phyloP scores from a whole-genome alignment of 2,888 invertebrate genomes.

The Auanema sp. region DNA sequence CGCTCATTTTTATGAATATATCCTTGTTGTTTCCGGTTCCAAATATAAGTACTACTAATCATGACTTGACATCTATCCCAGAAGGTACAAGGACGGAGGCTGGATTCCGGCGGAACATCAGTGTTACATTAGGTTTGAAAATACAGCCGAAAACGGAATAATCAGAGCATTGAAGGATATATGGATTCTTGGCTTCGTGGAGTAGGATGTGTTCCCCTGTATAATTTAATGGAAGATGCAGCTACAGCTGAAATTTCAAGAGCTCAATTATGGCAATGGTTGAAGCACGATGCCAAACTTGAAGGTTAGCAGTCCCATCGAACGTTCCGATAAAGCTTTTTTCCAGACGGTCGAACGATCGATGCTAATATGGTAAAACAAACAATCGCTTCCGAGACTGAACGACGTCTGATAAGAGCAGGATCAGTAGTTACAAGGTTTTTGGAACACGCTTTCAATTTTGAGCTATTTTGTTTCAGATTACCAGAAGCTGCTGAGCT shows the following conservation, averaged over 20 bases:
- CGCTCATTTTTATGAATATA: too few species aligned
- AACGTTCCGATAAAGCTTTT: neutral
- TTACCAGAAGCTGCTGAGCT: slow-evolving; percentile 67
- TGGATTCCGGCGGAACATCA: slow-evolving; percentile 74
- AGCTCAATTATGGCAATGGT: slow-evolving; percentile 78
- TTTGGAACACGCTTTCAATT: too few species aligned
- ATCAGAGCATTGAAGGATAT: slow-evolving; percentile 67
- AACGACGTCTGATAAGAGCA: slow-evolving; percentile 53
- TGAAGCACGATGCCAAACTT: slow-evolving; percentile 71
- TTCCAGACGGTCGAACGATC: slow-evolving; percentile 56
- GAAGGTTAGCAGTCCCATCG: slow-evolving; percentile 35
- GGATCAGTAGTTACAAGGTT: slow-evolving; percentile 58
- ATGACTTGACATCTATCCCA: slow-evolving; percentile 67
- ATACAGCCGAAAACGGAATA: neutral
- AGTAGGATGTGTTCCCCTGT: slow-evolving; percentile 74
- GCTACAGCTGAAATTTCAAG: slow-evolving; percentile 78
- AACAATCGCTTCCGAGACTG: slow-evolving; percentile 60
- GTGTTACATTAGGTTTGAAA: slow-evolving; percentile 69
- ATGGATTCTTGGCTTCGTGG: slow-evolving; percentile 75
- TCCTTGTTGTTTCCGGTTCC: neutral
- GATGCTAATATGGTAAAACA: slow-evolving; percentile 64
- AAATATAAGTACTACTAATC: slow-evolving; percentile 16
- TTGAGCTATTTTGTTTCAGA: slow-evolving; percentile 1
- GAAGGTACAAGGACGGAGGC: slow-evolving; percentile 73
- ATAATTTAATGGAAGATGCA: slow-evolving; percentile 75